Percentiles rank a stretch among this genome's conserved stretches.
phyloP scores from a whole-genome alignment of 2,797 vertebrate genomes.

The Acrossocheilus fasciatus region DNA sequence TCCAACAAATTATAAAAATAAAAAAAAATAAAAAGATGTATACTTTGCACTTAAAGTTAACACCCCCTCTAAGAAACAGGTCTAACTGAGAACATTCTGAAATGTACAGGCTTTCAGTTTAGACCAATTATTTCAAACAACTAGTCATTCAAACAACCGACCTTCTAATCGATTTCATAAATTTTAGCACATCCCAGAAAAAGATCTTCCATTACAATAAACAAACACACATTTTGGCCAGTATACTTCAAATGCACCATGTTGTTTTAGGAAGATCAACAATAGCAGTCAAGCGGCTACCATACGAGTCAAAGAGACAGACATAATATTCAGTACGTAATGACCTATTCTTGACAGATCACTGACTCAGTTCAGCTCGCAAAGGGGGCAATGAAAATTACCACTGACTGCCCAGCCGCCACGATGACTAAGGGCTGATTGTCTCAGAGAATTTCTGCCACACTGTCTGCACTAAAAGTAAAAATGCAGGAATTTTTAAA shows the following conservation, averaged over 20 bases:
- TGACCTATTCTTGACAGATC: slow-evolving; percentile 78
- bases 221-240: neutral
- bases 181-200: neutral
- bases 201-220: neutral
- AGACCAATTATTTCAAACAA: neutral
- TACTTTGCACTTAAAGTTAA: neutral
- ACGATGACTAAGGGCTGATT: slow-evolving; percentile 59
- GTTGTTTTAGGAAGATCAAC: slow-evolving; percentile 24
- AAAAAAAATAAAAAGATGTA: neutral
- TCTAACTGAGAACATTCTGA: neutral
- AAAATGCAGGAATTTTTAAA: neutral
- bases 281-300: slow-evolving; percentile 49
- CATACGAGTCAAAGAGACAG: slow-evolving; percentile 41
- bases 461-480: neutral
- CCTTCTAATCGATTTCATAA: neutral
- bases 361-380: slow-evolving; percentile 73
- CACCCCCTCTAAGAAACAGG: neutral
- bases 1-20: neutral
- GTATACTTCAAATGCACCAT: neutral
- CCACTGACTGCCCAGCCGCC: slow-evolving; percentile 62
- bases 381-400: slow-evolving; percentile 66
- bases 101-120: no score
- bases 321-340: slow-evolving; percentile 76
- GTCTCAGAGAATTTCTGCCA: slow-evolving; percentile 54
- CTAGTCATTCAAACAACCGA: neutral